phyloP scores from a whole-genome alignment of 2,113 vertebrate species.

The Pterophyllum scalare region DNA sequence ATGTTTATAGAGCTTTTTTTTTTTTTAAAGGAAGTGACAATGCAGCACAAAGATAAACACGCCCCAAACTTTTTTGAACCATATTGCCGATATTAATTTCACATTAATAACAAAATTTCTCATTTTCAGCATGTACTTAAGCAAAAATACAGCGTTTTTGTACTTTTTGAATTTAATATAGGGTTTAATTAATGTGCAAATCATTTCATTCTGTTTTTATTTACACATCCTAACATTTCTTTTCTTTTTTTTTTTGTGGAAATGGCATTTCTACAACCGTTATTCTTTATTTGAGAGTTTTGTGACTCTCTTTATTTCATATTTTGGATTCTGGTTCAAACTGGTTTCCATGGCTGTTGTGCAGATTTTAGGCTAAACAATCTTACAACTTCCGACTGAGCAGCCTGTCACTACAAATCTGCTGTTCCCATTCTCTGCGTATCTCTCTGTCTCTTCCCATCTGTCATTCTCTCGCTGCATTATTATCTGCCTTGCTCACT shows the following conservation, averaged over 20 bases:
- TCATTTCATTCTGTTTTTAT: no score
- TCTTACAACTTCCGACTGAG: constrained; percentile 59
- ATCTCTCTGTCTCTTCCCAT: constrained; percentile 66
- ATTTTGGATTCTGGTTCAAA: constrained; percentile 30
- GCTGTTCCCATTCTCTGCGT: constrained; percentile 52
- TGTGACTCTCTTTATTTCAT: background rate
- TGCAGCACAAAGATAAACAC: background rate
- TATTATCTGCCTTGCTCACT: constrained; percentile 42
- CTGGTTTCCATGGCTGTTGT: constrained; percentile 47
- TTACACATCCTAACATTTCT: background rate
- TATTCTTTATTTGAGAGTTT: background rate
- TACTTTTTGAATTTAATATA: no score
- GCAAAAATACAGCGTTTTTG: background rate
- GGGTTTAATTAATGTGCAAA: no score
- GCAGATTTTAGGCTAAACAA: constrained; percentile 54
- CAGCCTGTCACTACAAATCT: constrained; percentile 74
- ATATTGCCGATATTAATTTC: background rate
- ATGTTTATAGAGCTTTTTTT: background rate
- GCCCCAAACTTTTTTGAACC: background rate
- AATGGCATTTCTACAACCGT: no score
- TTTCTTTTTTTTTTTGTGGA: no score
- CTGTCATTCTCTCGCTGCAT: constrained; percentile 67
- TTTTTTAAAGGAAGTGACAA: background rate
- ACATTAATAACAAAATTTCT: no score
- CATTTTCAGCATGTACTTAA: background rate